phyloP scores from a whole-genome alignment of 1,140 invertebrate species.

The Brachionus plicatilis region DNA sequence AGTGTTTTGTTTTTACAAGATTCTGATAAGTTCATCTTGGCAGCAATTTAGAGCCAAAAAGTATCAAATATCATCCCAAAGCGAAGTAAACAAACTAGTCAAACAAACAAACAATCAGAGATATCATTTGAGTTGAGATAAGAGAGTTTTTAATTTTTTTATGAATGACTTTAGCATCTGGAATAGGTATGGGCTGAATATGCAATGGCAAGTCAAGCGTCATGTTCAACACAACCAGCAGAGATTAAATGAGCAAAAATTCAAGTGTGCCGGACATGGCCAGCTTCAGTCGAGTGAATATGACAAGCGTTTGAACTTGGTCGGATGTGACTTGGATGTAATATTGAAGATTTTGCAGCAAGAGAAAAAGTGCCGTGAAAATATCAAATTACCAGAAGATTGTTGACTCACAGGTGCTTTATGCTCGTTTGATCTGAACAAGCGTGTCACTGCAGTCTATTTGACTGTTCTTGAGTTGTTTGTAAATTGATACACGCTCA shows the following conservation, averaged over 20 bases:
- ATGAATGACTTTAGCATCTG: not conserved
- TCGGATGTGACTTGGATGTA: not conserved
- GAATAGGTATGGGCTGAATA: not conserved
- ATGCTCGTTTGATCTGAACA: not conserved
- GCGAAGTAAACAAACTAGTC: not conserved
- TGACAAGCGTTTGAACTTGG: constrained; percentile 35
- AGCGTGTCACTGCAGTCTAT: not conserved
- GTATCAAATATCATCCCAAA: constrained; percentile 15
- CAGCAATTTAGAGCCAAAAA: not conserved
- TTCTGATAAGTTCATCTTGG: not conserved
- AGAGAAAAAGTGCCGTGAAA: not conserved
- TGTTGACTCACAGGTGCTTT: not conserved
- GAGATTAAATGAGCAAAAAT: not conserved
- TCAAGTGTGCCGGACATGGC: not conserved
- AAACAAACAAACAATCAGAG: not conserved
- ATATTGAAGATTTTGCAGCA: not conserved
- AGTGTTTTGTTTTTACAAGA: not conserved
- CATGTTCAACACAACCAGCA: not conserved
- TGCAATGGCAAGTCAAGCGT: not conserved
- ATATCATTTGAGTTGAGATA: constrained; percentile 3
- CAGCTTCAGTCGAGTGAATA: not conserved
- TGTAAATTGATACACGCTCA: not conserved
- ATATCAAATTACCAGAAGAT: not conserved
- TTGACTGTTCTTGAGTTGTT: not conserved
- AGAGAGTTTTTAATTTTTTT: not conserved